Base-by-base conservation (phyloP, 2,797 vertebrate genomes). In the Sebastes reedi region DNA sequence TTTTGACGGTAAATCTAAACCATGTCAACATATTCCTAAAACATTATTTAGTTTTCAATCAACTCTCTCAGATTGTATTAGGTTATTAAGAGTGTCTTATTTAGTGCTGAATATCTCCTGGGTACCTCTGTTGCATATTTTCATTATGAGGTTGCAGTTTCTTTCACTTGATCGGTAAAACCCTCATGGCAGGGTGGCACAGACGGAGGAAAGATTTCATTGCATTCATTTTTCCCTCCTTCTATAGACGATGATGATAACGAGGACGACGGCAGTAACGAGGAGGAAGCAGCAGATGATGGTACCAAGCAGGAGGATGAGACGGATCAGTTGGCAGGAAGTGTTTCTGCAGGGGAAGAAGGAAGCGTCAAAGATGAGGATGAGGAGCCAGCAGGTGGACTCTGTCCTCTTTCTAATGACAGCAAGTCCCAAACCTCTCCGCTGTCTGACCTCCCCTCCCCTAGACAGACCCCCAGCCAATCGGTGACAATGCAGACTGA, bases 221-320 rank as follows among this genome's bases (percentile, higher is more conserved):
- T 36, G 8, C 2, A 1, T 55, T 55, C 0, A 34, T 72, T 74
- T 72, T 74, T 20, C 5, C 32, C 25, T 1, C 22, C 77, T 22
- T 76, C 58, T 74, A n/a, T 29, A 95, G 94, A 92, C 14, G 87
- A 92, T 0, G 92, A 92, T 0, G 87, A 91, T 1, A 72, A 93
- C 0, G 85, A 93, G 2, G 87, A 89, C 0, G 88, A 75, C 0
- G 65, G 77, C 3, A 4, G 30, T 7, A 90, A 88, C 11, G 87
- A 87, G 84, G 90, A 70, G 0, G 89, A 86, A 8, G 79, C 73
- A 50, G 80, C 42, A 0, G 1, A 7, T 4, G 78, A 75, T 0
- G 66, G 3, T 2, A 20, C 55, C 34, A 70, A 61, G 75, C 80
- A 78, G 30, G 88, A 89, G 9, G 76, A 81, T 34, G 83, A 82